These are phyloP conservation scores for Alca torda DNA, from an alignment of 2,797 vertebrate species.

Conservation along the genomic window DNA sequence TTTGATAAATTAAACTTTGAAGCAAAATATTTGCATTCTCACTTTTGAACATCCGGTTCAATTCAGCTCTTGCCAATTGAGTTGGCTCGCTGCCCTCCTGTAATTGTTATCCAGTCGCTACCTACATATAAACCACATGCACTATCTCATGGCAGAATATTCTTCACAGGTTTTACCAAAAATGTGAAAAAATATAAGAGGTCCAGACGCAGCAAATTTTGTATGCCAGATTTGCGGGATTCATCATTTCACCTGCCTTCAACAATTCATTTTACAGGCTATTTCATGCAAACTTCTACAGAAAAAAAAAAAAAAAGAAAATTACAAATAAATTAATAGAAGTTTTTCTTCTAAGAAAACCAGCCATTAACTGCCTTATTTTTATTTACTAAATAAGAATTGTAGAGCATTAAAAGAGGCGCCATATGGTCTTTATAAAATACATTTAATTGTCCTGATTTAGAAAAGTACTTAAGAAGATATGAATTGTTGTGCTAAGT, in stretches of 20 bases:
- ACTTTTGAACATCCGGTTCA: conserved; percentile 45
- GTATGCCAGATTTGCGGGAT: not conserved
- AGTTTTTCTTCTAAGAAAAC: conserved; percentile 39
- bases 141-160: not conserved
- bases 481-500: not conserved
- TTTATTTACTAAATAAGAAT: not conserved
- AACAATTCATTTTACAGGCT: not conserved
- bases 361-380: not conserved
- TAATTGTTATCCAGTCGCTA: conserved; percentile 47
- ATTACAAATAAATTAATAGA: not conserved
- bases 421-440: not conserved
- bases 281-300: not conserved
- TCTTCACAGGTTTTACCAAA: not conserved
- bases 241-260: not conserved
- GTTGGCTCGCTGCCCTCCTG: conserved; percentile 30
- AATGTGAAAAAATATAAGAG: not conserved
- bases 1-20: conserved; percentile 67
- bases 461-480: not conserved
- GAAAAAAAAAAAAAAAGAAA: not conserved
- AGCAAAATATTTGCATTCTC: conserved; percentile 66
- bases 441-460: not conserved
- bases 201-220: not conserved
- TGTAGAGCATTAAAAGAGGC: not conserved
- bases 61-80: conserved; percentile 47
- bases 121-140: conserved; percentile 20